Percentiles rank a stretch among this genome's conserved stretches.
Evolutionary conservation across 1,140 invertebrate genomes (phyloP).

Genomic region (Nautilus pompilius): DNA sequence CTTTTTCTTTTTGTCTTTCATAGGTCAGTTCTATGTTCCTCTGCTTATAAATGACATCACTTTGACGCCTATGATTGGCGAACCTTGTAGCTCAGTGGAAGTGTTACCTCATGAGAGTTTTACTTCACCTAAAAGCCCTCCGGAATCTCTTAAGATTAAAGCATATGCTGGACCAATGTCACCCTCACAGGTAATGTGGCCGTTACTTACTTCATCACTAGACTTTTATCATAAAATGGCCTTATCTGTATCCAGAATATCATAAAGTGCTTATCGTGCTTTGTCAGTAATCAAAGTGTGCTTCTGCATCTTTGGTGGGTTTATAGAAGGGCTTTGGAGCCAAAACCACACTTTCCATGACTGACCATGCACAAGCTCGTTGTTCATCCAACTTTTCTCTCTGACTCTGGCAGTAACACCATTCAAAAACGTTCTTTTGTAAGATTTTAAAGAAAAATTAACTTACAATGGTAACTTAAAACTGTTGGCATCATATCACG

Average conservation of each 20-base stretch:
- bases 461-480: too few species aligned
- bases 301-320: not conserved
- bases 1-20: slow-evolving; percentile 4
- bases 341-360: not conserved
- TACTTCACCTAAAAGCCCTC: slow-evolving; percentile 15
- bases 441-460: too few species aligned
- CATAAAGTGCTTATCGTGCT: not conserved
- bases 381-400: too few species aligned
- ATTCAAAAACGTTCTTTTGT: too few species aligned
- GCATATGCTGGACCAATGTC: slow-evolving; percentile 85
- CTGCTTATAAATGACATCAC: slow-evolving; percentile 72
- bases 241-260: not conserved
- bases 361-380: not conserved
- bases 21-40: slow-evolving; percentile 78
- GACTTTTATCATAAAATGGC: too few species aligned
- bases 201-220: not conserved
- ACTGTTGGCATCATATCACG: too few species aligned
- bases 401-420: too few species aligned
- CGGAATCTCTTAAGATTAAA: slow-evolving; percentile 59
- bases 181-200: slow-evolving; percentile 54
- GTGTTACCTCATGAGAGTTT: not conserved
- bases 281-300: not conserved
- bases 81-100: slow-evolving; percentile 46
- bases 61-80: slow-evolving; percentile 61
- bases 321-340: not conserved